Evolutionary conservation across 2,797 vertebrate genomes (phyloP).

Genomic region (Sciurus carolinensis): DNA sequence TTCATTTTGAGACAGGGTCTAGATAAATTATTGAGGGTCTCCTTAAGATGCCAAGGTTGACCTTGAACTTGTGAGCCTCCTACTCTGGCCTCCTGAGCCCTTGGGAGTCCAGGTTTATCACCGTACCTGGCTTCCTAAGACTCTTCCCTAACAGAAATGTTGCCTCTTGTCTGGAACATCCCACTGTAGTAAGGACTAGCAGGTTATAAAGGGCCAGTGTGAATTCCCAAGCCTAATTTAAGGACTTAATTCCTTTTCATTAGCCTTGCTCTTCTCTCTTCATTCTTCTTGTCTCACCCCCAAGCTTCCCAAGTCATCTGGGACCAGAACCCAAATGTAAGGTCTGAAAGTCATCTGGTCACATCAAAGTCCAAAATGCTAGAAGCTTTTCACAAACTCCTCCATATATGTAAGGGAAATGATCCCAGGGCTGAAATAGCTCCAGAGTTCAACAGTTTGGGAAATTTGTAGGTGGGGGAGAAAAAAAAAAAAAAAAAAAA

Average conservation of each 20-base stretch:
- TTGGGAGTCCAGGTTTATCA: too few species aligned
- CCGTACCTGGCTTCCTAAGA: not conserved
- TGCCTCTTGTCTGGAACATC: not conserved
- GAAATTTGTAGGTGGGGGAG: not conserved
- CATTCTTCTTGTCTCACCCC: not conserved
- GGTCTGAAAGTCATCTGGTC: not conserved
- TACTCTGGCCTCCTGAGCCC: too few species aligned
- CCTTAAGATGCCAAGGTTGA: too few species aligned
- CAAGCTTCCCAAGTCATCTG: not conserved
- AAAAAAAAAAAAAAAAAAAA: too few species aligned
- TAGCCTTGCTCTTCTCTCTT: not conserved
- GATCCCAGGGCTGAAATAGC: not conserved
- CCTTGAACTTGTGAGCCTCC: too few species aligned
- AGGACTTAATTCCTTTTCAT: not conserved
- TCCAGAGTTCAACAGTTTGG: slow-evolving; percentile 65
- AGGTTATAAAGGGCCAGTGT: not conserved
- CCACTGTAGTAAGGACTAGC: not conserved
- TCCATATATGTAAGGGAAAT: slow-evolving; percentile 1
- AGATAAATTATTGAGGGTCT: too few species aligned
- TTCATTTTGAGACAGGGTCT: too few species aligned
- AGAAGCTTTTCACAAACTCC: not conserved
- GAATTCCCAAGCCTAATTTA: slow-evolving; percentile 12
- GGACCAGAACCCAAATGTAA: not conserved
- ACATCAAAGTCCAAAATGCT: not conserved
- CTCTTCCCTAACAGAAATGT: not conserved